Evolutionary conservation across 2,113 vertebrate genomes (phyloP).

Genomic region (Hypomesus transpacificus): DNA sequence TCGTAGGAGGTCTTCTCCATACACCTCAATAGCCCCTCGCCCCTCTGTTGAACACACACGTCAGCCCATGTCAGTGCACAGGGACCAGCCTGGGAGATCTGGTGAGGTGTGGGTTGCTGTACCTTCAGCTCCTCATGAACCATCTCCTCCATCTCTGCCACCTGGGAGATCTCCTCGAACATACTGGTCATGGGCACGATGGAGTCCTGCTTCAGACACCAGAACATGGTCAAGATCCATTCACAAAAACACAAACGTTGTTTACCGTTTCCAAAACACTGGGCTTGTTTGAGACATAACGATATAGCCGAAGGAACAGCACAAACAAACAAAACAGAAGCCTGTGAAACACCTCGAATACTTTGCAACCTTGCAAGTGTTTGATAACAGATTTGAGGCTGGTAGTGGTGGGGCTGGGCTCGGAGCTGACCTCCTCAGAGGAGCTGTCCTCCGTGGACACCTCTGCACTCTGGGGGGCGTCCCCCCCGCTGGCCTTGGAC

Average conservation of each 20-base stretch:
- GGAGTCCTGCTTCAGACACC: slow-evolving; percentile 51
- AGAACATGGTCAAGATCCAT: neutral
- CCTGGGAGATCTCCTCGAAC: slow-evolving; percentile 61
- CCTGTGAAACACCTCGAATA: too few relatives aligned
- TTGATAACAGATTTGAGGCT: neutral
- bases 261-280: too few relatives aligned
- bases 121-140: slow-evolving; percentile 64
- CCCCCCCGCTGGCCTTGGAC: slow-evolving; percentile 30
- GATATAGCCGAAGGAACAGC: too few relatives aligned
- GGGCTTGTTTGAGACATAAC: too few relatives aligned
- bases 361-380: neutral
- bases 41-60: slow-evolving; percentile 39
- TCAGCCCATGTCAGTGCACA: neutral
- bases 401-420: too few relatives aligned
- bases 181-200: slow-evolving; percentile 37
- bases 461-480: slow-evolving; percentile 16
- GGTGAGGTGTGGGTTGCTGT: neutral
- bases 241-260: too few relatives aligned
- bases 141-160: slow-evolving; percentile 61
- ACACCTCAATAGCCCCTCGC: slow-evolving; percentile 31
- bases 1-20: slow-evolving; percentile 61
- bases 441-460: slow-evolving; percentile 43
- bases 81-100: neutral
- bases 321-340: too few relatives aligned
- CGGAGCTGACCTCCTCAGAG: slow-evolving; percentile 61